Conservation (phyloP, 2,113 vertebrate genomes). For the Gymnogyps californianus region DNA sequence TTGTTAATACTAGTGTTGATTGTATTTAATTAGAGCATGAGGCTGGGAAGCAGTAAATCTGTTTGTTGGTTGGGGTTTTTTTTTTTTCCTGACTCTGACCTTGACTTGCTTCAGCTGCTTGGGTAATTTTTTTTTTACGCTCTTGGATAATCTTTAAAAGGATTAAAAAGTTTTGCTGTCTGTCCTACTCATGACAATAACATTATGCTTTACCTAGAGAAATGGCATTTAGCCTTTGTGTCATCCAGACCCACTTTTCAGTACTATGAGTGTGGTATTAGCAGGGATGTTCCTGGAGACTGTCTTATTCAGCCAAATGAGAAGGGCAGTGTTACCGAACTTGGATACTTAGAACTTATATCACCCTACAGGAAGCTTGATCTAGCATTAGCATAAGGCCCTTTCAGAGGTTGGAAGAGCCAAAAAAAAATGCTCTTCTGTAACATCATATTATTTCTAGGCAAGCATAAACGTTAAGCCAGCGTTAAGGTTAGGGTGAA, state of each 20-base stretch:
- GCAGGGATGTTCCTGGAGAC: neutral
- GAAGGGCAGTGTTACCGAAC: neutral
- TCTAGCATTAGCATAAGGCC: neutral
- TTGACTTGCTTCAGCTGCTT: neutral
- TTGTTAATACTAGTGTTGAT: slow-evolving; percentile 29
- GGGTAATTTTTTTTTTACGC: neutral
- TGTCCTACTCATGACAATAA: neutral
- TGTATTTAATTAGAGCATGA: slow-evolving; percentile 31
- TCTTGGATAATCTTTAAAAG: neutral
- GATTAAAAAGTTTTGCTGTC: neutral
- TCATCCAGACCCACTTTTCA: neutral
- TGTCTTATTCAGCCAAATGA: neutral
- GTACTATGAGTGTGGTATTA: neutral
- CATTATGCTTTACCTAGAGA: neutral
- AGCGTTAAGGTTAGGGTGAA: neutral
- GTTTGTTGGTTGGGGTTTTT: rapidly evolving
- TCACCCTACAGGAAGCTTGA: neutral
- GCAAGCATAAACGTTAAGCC: neutral
- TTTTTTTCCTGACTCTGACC: neutral
- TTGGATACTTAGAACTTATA: neutral
- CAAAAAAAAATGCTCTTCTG: neutral
- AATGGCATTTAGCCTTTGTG: neutral
- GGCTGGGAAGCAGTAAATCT: slow-evolving; percentile 23
- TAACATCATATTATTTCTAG: neutral
- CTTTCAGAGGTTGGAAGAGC: neutral